A percentile compares a stretch with the other conserved stretches of the same genome.
Conservation (phyloP, 1,140 invertebrate genomes). For the Metopolophium dirhodum region DNA sequence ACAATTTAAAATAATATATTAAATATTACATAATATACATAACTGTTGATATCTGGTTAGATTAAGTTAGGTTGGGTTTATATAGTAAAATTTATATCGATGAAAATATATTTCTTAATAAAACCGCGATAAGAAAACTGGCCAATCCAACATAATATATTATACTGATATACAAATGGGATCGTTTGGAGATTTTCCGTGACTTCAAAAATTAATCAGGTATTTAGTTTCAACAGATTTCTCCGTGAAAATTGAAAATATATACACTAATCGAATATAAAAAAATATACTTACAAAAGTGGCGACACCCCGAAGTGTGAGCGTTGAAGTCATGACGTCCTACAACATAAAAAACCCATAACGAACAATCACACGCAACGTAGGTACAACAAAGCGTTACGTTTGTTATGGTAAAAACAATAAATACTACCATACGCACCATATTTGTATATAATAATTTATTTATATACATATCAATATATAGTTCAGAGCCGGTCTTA, state of each 20-base stretch:
- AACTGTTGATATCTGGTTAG: too few relatives aligned
- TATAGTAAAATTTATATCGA: too few relatives aligned
- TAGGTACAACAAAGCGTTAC: too few relatives aligned
- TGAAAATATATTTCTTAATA: too few relatives aligned
- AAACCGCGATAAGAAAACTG: too few relatives aligned
- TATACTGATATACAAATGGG: too few relatives aligned
- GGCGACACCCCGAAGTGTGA: not conserved
- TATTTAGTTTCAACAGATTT: not conserved
- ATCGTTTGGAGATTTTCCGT: not conserved
- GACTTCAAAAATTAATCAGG: not conserved
- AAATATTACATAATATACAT: too few relatives aligned
- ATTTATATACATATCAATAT: too few relatives aligned
- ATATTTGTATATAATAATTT: not conserved
- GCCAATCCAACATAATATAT: too few relatives aligned
- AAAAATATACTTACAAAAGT: conserved; percentile 29
- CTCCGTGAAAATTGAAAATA: not conserved
- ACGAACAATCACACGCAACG: not conserved
- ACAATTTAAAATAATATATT: not conserved
- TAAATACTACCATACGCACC: not conserved
- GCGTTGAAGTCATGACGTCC: conserved; percentile 45
- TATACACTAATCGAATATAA: not conserved
- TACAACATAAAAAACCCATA: not conserved
- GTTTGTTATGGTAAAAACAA: not conserved
- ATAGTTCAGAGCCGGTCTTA: too few relatives aligned
- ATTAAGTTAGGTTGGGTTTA: too few relatives aligned